Evolutionary conservation across 2,113 vertebrate species (phyloP).

Genomic region (Syrmaticus mikado): DNA sequence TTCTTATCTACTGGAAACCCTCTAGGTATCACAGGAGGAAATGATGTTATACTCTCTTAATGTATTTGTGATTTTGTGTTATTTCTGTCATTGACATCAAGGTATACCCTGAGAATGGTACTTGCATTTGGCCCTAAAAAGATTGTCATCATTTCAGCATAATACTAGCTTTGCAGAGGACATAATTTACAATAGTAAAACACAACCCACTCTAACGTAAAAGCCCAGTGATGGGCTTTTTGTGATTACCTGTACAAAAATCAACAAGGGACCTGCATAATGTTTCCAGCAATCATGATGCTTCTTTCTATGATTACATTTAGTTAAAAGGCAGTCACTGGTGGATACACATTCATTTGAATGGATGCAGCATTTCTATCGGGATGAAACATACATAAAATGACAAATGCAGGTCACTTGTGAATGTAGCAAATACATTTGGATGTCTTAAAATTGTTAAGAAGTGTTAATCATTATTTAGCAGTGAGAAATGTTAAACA

Average conservation of each 20-base stretch:
- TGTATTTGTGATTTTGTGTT: no score
- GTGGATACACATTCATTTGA: not conserved
- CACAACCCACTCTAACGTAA: slow-evolving; percentile 2
- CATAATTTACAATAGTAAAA: not conserved
- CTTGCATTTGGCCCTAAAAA: not conserved
- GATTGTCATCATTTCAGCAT: not conserved
- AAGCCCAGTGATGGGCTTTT: no score
- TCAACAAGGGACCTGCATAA: not conserved
- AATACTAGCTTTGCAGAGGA: not conserved
- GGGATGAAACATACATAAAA: not conserved
- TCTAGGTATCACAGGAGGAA: no score
- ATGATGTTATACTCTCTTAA: no score
- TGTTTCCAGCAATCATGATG: not conserved
- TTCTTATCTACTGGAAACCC: no score
- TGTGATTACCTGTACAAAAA: not conserved
- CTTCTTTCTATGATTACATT: slow-evolving; percentile 17
- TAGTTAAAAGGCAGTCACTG: not conserved
- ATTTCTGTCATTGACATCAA: not conserved
- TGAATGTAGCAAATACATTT: not conserved
- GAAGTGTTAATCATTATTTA: not conserved
- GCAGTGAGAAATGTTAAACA: not conserved
- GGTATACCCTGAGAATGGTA: not conserved
- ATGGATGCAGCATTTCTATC: not conserved
- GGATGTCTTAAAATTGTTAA: not conserved
- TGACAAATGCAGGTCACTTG: not conserved